Evolutionary conservation across 2,888 invertebrate species (phyloP), one percentile per base, ranked within the genome.

Genomic region (Drosophila nigricruria): DNA sequence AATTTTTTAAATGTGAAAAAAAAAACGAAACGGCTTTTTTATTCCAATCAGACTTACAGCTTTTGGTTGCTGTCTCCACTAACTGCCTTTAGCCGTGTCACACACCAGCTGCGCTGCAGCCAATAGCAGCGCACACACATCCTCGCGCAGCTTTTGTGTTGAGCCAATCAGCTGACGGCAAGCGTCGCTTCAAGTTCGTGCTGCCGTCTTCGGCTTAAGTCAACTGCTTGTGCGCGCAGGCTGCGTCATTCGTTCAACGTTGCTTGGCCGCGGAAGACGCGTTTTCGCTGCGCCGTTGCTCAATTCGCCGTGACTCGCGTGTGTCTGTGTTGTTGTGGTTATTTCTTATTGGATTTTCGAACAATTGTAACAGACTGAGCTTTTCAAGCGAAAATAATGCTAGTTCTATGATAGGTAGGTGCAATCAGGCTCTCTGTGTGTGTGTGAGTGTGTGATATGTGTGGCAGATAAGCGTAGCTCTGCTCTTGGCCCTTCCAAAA

Each of bases 1-100:
- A 67, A 67, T 81, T 84, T 83, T 83, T 88, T 89, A 88, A 89
- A 88, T 83, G 88, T 83, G 82, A 78, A 63, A 25, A 14, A 8
- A 27, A 23, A 57, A 34, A 2, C 0, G 8, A n/a, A n/a, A n/a
- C n/a, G n/a, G n/a, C n/a, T 23, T 45, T 45, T 42, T 43, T n/a
- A 23, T 38, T 36, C 2, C 5, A n/a, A 42, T 23, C 32, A 3
- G 27, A 20, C 1, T 5, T 5, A 30, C 12, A 23, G 25, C 27
- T 60, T 32, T 27, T 20, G 78, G 77, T 36, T 50, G 9, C 32
- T 64, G 76, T 61, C 57, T 58, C 27, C 40, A 57, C 52, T 71
- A 60, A 60, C 25, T 42, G n/a, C 16, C 1, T 4, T 12, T 0
- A 79, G 76, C 52, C 10, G 10, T 16, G 18, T 3, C 75, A 54